phyloP scores from a whole-genome alignment of 2,113 vertebrate genomes.

The Cebidichthys violaceus region DNA sequence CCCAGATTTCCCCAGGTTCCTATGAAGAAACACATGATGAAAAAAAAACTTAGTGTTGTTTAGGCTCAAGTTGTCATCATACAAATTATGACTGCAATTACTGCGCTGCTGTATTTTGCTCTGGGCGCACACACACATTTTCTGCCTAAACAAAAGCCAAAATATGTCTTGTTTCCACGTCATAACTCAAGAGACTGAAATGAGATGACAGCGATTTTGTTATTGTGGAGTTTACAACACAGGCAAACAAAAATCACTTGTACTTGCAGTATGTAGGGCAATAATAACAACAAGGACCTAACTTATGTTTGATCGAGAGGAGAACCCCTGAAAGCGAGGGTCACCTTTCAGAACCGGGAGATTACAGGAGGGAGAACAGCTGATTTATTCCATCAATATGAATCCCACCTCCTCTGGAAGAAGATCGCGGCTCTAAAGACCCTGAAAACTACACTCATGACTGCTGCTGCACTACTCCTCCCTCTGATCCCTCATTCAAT shows the following conservation, averaged over 20 bases:
- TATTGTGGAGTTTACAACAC: neutral
- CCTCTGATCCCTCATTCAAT: conserved; percentile 23
- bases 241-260: conserved; percentile 13
- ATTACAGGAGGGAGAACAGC: neutral
- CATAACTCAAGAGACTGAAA: neutral
- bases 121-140: conserved; percentile 7
- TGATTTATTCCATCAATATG: conserved; percentile 22
- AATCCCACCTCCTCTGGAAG: neutral
- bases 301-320: neutral
- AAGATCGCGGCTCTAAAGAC: neutral
- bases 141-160: conserved; percentile 6
- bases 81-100: conserved; percentile 20
- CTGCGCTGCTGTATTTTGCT: neutral
- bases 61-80: conserved; percentile 20
- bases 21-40: conserved; percentile 65
- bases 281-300: neutral
- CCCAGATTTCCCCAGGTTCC: conserved; percentile 98
- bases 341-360: conserved; percentile 39
- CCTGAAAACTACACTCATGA: neutral
- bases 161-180: conserved; percentile 20
- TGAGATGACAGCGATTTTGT: neutral
- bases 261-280: neutral
- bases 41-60: conserved; percentile 6
- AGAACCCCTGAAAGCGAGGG: conserved; percentile 7
- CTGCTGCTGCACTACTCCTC: neutral